Evolutionary conservation across 1,140 invertebrate genomes (phyloP).

Genomic region (Diachasma alloeum): DNA sequence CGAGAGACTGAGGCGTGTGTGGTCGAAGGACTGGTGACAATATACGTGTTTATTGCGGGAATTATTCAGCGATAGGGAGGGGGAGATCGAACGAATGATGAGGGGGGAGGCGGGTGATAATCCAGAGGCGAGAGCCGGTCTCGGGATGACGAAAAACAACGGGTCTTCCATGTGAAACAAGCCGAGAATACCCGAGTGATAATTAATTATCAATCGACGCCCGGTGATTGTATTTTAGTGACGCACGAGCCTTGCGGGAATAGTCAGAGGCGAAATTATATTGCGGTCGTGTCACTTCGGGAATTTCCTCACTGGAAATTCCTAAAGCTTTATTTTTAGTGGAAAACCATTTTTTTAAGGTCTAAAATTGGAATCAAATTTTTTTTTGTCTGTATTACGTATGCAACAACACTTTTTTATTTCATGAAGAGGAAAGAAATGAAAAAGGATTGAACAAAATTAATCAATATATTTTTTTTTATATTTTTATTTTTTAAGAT

Average conservation of each 20-base stretch:
- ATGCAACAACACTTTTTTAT: no score
- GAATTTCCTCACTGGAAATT: no score
- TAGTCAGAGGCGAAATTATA: neutral
- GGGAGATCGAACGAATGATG: neutral
- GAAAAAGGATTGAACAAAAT: no score
- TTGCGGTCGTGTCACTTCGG: neutral
- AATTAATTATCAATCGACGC: constrained; percentile 56
- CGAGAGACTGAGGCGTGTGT: neutral
- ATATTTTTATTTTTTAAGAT: no score
- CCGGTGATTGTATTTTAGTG: constrained; percentile 21
- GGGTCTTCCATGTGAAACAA: neutral
- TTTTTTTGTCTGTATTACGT: no score
- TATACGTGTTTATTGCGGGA: constrained; percentile 1
- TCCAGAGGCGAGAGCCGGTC: neutral
- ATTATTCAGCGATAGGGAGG: neutral
- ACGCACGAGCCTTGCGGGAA: constrained; percentile 7
- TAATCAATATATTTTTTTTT: no score
- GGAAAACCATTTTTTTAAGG: no score
- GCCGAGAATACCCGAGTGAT: constrained; percentile 27
- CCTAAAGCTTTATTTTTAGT: no score
- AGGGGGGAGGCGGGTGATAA: neutral
- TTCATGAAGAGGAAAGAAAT: no score
- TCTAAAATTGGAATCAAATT: no score
- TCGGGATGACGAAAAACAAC: neutral
- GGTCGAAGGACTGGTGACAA: neutral